A percentile compares a stretch with the other conserved stretches of the same genome.
Evolutionary conservation across 2,797 vertebrate species (phyloP).

Genomic region (Chrosomus eos): DNA sequence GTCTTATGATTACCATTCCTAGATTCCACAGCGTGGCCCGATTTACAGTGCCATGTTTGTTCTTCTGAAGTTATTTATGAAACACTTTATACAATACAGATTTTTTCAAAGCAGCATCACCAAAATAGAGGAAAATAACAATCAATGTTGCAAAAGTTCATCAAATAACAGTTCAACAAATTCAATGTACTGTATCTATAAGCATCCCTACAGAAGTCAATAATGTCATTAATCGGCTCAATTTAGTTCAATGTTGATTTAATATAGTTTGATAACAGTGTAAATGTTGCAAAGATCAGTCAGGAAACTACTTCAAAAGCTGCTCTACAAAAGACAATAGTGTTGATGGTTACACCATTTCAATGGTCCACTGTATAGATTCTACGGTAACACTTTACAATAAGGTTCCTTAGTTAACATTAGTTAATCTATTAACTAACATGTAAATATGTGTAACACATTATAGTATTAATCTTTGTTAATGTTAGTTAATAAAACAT

Average conservation of each 20-base stretch:
- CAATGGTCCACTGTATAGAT: background rate
- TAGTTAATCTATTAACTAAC: too few relatives aligned
- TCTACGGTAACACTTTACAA: background rate
- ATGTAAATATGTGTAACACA: too few relatives aligned
- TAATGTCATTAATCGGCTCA: background rate
- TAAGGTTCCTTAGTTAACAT: too few relatives aligned
- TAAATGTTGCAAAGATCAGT: background rate
- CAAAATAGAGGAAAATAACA: background rate
- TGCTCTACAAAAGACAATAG: background rate
- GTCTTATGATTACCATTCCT: background rate
- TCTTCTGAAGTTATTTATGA: background rate
- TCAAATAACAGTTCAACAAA: background rate
- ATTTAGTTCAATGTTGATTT: background rate
- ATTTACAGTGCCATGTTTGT: background rate
- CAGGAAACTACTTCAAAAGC: background rate
- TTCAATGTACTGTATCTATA: background rate
- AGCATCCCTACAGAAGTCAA: background rate
- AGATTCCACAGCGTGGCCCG: background rate
- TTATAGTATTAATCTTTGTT: too few relatives aligned
- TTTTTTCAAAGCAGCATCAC: background rate
- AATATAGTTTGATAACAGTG: background rate
- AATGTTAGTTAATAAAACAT: too few relatives aligned
- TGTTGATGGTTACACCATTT: constrained; percentile 3
- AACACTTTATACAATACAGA: background rate
- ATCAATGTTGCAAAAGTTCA: background rate